Conservation (phyloP, 2,888 invertebrate genomes). For the Erannis defoliaria region DNA sequence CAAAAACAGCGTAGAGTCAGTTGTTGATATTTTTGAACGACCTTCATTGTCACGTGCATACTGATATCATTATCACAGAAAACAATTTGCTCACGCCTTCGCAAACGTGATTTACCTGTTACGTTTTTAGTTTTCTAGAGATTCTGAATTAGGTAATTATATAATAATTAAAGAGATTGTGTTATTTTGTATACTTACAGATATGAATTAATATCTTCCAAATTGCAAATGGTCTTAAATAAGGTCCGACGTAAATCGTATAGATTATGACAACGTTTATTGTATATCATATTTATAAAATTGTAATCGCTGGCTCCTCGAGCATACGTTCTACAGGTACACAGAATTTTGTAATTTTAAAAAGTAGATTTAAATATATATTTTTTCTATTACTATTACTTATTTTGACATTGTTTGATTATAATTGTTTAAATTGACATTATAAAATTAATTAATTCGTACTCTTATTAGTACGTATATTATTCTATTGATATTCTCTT, state of each 20-base stretch:
- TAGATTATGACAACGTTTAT: not conserved
- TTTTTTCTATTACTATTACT: too few relatives aligned
- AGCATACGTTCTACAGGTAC: too few relatives aligned
- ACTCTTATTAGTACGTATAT: too few relatives aligned
- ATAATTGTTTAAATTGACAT: too few relatives aligned
- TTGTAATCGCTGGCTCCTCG: too few relatives aligned
- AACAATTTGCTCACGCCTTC: constrained; percentile 19
- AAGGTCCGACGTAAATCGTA: not conserved
- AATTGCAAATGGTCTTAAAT: too few relatives aligned
- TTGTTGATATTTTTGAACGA: constrained; percentile 31
- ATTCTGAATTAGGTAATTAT: not conserved
- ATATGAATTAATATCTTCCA: not conserved
- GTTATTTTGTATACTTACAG: not conserved
- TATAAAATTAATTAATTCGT: too few relatives aligned
- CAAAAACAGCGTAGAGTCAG: constrained; percentile 13
- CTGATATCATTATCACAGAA: constrained; percentile 26
- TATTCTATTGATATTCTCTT: too few relatives aligned
- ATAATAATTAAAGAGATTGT: not conserved
- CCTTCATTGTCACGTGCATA: constrained; percentile 36
- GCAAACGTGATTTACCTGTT: constrained; percentile 18
- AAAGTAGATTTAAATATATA: too few relatives aligned
- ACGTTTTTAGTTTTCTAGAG: constrained; percentile 2
- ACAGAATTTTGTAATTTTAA: too few relatives aligned
- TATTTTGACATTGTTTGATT: too few relatives aligned
- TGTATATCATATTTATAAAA: too few relatives aligned